Conservation (phyloP, 2,113 vertebrate species). For the Lonchura striata region DNA sequence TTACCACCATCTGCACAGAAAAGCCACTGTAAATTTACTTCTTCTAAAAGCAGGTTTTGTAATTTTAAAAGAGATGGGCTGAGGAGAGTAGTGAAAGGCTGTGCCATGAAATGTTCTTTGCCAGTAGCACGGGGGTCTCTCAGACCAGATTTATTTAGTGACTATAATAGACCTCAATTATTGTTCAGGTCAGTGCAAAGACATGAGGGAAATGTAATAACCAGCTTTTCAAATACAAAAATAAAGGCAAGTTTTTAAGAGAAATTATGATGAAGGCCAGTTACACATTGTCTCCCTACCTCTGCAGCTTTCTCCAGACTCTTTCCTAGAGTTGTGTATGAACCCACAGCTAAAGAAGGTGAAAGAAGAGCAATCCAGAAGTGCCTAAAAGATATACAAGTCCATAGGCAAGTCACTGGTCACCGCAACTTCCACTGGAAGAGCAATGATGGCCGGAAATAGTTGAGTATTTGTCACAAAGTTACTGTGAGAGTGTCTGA, state of each 20-base stretch:
- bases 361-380: not conserved
- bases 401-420: not conserved
- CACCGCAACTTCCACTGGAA: not conserved
- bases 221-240: not conserved
- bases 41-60: conserved; percentile 43
- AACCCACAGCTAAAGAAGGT: not conserved
- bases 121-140: not conserved
- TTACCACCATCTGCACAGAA: conserved; percentile 55
- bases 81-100: not conserved
- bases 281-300: not conserved
- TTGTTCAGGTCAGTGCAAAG: not conserved
- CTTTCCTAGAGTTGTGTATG: not conserved
- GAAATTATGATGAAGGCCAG: not conserved
- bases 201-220: not conserved
- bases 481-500: not conserved
- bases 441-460: not conserved
- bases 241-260: not conserved
- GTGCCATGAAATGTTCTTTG: not conserved
- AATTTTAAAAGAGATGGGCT: not conserved
- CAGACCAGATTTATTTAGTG: not conserved
- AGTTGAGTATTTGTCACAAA: not conserved
- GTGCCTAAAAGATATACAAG: not conserved
- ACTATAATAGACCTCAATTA: not conserved
- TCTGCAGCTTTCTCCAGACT: not conserved
- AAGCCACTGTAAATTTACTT: conserved; percentile 55